A percentile compares a stretch with the other conserved stretches of the same genome.
phyloP scores from a whole-genome alignment of 2,888 invertebrate genomes.

The Caenorhabditis afra region DNA sequence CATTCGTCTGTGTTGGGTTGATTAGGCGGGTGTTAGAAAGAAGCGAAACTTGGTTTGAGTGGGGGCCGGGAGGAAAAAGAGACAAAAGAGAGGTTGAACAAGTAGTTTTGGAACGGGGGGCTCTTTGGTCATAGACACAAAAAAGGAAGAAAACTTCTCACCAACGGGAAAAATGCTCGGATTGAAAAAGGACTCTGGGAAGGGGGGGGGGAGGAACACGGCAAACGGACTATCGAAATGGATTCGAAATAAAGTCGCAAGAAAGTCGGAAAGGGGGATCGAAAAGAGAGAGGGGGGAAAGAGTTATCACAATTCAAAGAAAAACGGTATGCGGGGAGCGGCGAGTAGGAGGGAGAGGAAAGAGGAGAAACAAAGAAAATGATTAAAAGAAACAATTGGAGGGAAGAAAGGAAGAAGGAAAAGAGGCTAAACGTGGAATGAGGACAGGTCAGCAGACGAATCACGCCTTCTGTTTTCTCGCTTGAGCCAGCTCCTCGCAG shows the following conservation, averaged over 20 bases:
- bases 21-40: background rate
- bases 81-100: background rate
- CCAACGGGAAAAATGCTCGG: constrained; percentile 41
- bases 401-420: constrained; percentile 28
- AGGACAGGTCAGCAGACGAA: background rate
- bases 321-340: constrained; percentile 9
- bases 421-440: background rate
- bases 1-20: background rate
- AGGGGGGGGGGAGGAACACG: constrained; percentile 15
- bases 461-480: constrained; percentile 12
- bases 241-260: constrained; percentile 17
- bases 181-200: background rate
- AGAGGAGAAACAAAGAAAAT: constrained; percentile 30
- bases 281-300: constrained; percentile 3
- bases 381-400: constrained; percentile 10
- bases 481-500: background rate
- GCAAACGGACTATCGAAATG: constrained; percentile 35
- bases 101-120: constrained; percentile 10
- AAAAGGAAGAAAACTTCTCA: constrained; percentile 1
- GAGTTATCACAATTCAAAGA: constrained; percentile 35
- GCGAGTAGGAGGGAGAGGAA: background rate
- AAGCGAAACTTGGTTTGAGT: background rate
- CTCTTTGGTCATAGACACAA: constrained; percentile 20
- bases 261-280: background rate
- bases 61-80: constrained; percentile 2